These are phyloP conservation scores for Drosophila leonis DNA, from an alignment of 2,888 invertebrate species.

Conservation along the genomic window DNA sequence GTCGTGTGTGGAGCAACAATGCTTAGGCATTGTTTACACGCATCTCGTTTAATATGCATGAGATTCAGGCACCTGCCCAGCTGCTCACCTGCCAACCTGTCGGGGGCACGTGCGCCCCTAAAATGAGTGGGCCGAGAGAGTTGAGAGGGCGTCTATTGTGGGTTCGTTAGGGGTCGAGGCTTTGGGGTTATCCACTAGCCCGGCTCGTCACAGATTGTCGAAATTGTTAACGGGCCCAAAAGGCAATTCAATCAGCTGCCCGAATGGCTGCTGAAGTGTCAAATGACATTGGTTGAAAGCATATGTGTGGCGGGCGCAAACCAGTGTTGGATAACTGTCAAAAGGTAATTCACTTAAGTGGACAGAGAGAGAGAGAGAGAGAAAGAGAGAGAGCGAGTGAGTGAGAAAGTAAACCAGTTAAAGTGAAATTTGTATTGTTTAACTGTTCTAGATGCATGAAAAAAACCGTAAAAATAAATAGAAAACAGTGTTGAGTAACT, in stretches of 20 bases:
- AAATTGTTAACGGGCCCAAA: slow-evolving; percentile 28
- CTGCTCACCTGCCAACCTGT: slow-evolving; percentile 36
- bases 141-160: background rate
- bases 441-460: background rate
- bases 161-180: slow-evolving; percentile 11
- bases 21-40: slow-evolving; percentile 67
- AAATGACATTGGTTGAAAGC: slow-evolving; percentile 19
- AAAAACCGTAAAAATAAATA: background rate
- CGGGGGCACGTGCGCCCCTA: slow-evolving; percentile 46
- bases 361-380: background rate
- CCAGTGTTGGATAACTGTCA: slow-evolving; percentile 9
- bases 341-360: background rate
- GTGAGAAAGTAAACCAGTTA: background rate
- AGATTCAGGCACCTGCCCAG: slow-evolving; percentile 53
- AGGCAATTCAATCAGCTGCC: slow-evolving; percentile 49
- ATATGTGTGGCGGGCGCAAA: background rate
- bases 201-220: background rate
- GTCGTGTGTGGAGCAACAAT: slow-evolving; percentile 25
- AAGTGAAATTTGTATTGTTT: background rate
- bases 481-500: slow-evolving; percentile 2
- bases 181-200: background rate
- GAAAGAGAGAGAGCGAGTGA: background rate
- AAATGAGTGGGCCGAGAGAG: slow-evolving; percentile 49
- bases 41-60: slow-evolving; percentile 73
- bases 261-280: slow-evolving; percentile 25